Evolutionary conservation across 2,797 vertebrate species (phyloP), one percentile per base, ranked within the genome.

Genomic region (Acrossocheilus fasciatus): DNA sequence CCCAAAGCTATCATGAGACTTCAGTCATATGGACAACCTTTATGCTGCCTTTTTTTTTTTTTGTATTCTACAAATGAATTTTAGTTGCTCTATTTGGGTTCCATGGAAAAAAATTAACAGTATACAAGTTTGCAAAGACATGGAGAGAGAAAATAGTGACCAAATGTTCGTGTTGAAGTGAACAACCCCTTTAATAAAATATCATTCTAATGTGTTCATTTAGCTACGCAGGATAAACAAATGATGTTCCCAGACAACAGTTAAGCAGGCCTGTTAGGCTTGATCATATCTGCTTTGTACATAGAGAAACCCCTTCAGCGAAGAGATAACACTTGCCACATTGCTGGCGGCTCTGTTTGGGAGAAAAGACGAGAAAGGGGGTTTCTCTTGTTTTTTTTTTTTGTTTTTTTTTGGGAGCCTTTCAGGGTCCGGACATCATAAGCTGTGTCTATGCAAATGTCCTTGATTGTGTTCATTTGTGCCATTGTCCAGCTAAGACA

Each of bases 381-480:
- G 52, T 80, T 64, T 59, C 83, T 81, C 45, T 74, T 59, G 73
- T 66, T 36, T 20, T 82, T 77, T 81, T 57, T 34, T 39, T 30
- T 72, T 66, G 39, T 45, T 43, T 74, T 36, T 79, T 59, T 81
- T 80, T 45, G 45, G 78, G 83, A 17, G 66, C 59, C 62, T 86
- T 41, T 59, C 68, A 87, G 83, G 87, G 45, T 91, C 91, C 86
- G 89, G 92, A 93, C 90, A 91, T 90, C 88, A 91, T 86, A 90
- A 89, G 87, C 90, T 91, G 90, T 87, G 90, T 62, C 91, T 91
- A 90, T 78, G 90, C 90, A 89, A 82, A 76, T 89, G 54, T 41
- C 15, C 54, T 59, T 73, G 81, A 68, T 73, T 82, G 77, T 84
- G 66, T 68, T 86, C 45, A 86, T 81, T 80, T 36, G 69, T 73